A percentile compares a stretch with the other conserved stretches of the same genome.
Evolutionary conservation across 2,888 invertebrate genomes (phyloP).

Genomic region (Euplagia quadripunctaria): DNA sequence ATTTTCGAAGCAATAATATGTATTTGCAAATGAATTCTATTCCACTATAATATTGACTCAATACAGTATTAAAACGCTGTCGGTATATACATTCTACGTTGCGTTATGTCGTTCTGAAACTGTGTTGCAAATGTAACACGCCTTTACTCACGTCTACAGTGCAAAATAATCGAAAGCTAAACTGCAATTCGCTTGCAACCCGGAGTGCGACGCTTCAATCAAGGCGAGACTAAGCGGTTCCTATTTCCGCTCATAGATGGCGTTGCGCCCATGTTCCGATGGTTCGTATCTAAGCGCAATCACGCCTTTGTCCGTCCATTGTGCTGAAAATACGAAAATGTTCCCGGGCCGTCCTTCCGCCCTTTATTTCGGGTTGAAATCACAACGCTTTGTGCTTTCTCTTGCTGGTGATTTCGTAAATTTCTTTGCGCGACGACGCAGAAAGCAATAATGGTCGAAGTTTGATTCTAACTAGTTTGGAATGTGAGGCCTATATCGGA

Average conservation of each 20-base stretch:
- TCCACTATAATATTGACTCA: too few relatives aligned
- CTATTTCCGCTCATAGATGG: slow-evolving; percentile 83
- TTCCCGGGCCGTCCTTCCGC: slow-evolving; percentile 68
- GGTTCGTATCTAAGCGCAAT: slow-evolving; percentile 71
- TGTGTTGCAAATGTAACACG: neutral
- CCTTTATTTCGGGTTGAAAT: slow-evolving; percentile 67
- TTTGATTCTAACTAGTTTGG: slow-evolving; percentile 59
- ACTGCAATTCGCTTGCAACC: slow-evolving; percentile 48
- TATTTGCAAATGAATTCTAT: too few relatives aligned
- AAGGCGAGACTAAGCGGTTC: slow-evolving; percentile 74
- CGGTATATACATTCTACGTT: neutral
- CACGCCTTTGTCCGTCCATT: slow-evolving; percentile 68
- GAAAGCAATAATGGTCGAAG: slow-evolving; percentile 75
- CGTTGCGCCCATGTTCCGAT: slow-evolving; percentile 62
- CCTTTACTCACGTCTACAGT: slow-evolving; percentile 35
- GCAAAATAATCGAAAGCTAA: slow-evolving; percentile 47
- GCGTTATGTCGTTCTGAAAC: neutral
- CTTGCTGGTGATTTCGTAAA: slow-evolving; percentile 65
- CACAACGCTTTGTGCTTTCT: slow-evolving; percentile 64
- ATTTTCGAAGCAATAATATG: too few relatives aligned
- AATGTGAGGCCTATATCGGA: slow-evolving; percentile 51
- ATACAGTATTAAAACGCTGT: neutral
- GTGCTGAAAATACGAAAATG: slow-evolving; percentile 65
- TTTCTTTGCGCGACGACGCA: slow-evolving; percentile 75
- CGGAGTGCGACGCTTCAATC: slow-evolving; percentile 60